A percentile compares a stretch with the other conserved stretches of the same genome.
phyloP scores from a whole-genome alignment of 1,140 invertebrate genomes.

The Scaptomyza hsui region DNA sequence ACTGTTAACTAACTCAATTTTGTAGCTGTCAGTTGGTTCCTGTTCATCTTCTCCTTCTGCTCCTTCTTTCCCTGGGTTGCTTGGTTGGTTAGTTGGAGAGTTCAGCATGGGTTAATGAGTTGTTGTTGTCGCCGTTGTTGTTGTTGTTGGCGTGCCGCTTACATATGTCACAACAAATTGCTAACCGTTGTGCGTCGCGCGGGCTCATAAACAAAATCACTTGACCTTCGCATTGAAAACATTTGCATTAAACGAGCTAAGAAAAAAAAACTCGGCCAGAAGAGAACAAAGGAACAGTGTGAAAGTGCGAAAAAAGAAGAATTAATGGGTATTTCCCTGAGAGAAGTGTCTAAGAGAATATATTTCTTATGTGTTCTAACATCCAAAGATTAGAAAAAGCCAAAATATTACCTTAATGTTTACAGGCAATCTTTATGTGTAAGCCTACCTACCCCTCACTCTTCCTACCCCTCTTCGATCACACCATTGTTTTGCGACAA shows the following conservation, averaged over 20 bases:
- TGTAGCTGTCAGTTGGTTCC: constrained; percentile 81
- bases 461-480: no score
- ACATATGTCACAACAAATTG: constrained; percentile 80
- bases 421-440: no score
- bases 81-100: constrained; percentile 39
- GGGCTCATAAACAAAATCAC: constrained; percentile 68
- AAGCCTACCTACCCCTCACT: not conserved
- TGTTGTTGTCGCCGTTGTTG: constrained; percentile 54
- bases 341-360: no score
- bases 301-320: no score
- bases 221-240: constrained; percentile 64
- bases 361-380: no score
- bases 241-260: constrained; percentile 40
- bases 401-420: no score
- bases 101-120: constrained; percentile 79
- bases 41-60: constrained; percentile 14
- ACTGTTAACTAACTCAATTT: constrained; percentile 84
- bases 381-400: no score
- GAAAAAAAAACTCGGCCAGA: constrained; percentile 49
- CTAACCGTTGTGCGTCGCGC: constrained; percentile 61
- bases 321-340: no score
- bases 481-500: not conserved
- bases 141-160: constrained; percentile 56
- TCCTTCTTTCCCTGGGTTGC: not conserved
- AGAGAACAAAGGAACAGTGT: constrained; percentile 26